A percentile compares a stretch with the other conserved stretches of the same genome.
These are phyloP conservation scores for Phocoena sinus DNA, from an alignment of 2,113 vertebrate genomes.

Conservation along the genomic window DNA sequence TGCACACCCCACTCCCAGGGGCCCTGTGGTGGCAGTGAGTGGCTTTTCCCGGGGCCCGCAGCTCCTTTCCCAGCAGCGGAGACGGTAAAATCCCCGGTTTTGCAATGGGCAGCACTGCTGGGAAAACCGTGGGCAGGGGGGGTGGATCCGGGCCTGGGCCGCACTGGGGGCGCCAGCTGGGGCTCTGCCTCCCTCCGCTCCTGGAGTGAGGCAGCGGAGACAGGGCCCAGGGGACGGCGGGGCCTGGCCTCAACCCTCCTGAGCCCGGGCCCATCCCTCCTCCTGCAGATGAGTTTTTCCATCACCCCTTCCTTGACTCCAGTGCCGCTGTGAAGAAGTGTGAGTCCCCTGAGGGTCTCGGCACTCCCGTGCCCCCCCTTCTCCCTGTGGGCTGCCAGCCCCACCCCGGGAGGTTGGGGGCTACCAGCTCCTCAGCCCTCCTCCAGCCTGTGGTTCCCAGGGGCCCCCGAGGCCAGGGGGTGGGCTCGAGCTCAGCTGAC, in stretches of 20 bases:
- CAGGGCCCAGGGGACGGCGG: neutral
- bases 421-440: neutral
- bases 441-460: neutral
- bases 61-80: neutral
- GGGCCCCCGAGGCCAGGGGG: neutral
- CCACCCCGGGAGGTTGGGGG: neutral
- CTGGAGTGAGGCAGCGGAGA: neutral
- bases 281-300: slow-evolving; percentile 92
- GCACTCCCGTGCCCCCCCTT: neutral
- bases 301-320: slow-evolving; percentile 92
- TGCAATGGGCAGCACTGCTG: neutral
- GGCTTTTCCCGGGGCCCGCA: fast-evolving
- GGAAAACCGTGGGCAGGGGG: neutral
- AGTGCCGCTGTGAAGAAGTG: slow-evolving; percentile 91
- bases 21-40: neutral
- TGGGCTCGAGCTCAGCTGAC: neutral
- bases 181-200: neutral
- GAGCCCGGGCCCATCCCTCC: neutral
- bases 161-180: neutral
- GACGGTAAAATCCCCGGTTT: neutral
- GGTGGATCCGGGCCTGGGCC: neutral
- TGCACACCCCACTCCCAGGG: no score
- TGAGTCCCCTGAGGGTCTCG: slow-evolving; percentile 78
- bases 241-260: neutral
- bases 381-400: neutral